These are phyloP conservation scores for Fistularia commersonii DNA, from an alignment of 2,797 vertebrate genomes.

Conservation along the genomic window DNA sequence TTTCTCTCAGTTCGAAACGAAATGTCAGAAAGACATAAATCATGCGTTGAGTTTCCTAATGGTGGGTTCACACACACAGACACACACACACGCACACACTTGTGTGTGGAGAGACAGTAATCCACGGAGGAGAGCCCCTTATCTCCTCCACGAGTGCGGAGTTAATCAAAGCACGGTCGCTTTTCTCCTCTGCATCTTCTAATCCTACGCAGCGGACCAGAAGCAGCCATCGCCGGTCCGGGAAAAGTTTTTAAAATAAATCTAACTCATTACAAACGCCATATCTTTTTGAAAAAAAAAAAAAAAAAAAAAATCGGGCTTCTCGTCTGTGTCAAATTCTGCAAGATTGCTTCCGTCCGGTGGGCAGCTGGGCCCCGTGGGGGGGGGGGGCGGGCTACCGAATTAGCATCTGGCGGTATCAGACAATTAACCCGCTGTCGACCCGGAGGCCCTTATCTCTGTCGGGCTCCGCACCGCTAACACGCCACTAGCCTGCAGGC, in stretches of 20 bases:
- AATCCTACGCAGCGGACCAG: constrained; percentile 9
- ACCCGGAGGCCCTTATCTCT: constrained; percentile 55
- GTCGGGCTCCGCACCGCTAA: too few species aligned
- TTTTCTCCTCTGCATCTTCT: constrained; percentile 5
- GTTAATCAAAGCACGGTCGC: constrained; percentile 53
- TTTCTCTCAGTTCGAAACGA: too few species aligned
- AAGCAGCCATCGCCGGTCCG: constrained; percentile 10
- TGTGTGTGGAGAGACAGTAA: constrained; percentile 54
- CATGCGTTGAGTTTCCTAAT: too few species aligned
- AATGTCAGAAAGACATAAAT: too few species aligned
- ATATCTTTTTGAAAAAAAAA: constrained; percentile 4
- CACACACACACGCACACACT: constrained; percentile 9
- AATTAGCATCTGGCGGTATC: constrained; percentile 51
- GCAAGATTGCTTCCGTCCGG: constrained; percentile 2
- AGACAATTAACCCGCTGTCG: constrained; percentile 69
- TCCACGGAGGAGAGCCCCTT: constrained; percentile 48
- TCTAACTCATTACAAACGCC: constrained; percentile 23
- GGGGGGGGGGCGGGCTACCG: neutral
- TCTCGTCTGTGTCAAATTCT: constrained; percentile 14
- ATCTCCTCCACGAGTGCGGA: constrained; percentile 53
- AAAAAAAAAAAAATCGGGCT: too few species aligned
- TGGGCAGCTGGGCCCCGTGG: neutral
- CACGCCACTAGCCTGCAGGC: too few species aligned
- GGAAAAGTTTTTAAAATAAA: constrained; percentile 34
- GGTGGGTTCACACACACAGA: neutral